These are phyloP conservation scores for Drosophila colorata DNA, from an alignment of 2,888 invertebrate species.

Conservation along the genomic window DNA sequence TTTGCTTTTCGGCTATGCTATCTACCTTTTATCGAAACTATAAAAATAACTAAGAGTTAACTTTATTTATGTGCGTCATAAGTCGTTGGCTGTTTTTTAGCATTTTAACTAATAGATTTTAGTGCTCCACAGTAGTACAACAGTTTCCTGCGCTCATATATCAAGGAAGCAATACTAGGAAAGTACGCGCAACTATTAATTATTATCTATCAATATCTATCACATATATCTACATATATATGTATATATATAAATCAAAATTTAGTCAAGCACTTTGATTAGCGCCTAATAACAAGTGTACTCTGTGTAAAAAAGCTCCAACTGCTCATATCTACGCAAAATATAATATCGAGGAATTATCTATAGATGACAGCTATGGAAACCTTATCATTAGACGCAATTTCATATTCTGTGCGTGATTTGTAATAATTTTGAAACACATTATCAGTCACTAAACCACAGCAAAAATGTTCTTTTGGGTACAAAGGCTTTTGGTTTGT, in stretches of 20 bases:
- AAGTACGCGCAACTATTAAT: constrained; percentile 1
- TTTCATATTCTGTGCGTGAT: constrained; percentile 24
- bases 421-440: constrained; percentile 13
- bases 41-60: constrained; percentile 1
- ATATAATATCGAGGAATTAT: constrained; percentile 2
- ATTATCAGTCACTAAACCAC: constrained; percentile 10
- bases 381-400: constrained; percentile 17
- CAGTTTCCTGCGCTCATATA: constrained; percentile 8
- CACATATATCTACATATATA: constrained; percentile 16
- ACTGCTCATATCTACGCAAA: constrained; percentile 17
- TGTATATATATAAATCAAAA: constrained; percentile 42
- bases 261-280: constrained; percentile 50
- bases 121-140: constrained; percentile 6
- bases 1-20: not conserved
- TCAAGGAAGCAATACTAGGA: constrained; percentile 5
- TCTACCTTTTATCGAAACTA: constrained; percentile 8
- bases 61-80: constrained; percentile 15
- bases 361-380: not conserved
- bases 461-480: not conserved
- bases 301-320: constrained; percentile 1
- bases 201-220: constrained; percentile 28
- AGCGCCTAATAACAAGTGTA: constrained; percentile 29
- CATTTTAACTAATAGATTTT: constrained; percentile 22
- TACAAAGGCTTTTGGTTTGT: constrained; percentile 5
- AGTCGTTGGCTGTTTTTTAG: constrained; percentile 19